These are phyloP conservation scores for Heteractis magnifica DNA, from an alignment of 92 coral and sea anemone genomes.

Conservation along the genomic window DNA sequence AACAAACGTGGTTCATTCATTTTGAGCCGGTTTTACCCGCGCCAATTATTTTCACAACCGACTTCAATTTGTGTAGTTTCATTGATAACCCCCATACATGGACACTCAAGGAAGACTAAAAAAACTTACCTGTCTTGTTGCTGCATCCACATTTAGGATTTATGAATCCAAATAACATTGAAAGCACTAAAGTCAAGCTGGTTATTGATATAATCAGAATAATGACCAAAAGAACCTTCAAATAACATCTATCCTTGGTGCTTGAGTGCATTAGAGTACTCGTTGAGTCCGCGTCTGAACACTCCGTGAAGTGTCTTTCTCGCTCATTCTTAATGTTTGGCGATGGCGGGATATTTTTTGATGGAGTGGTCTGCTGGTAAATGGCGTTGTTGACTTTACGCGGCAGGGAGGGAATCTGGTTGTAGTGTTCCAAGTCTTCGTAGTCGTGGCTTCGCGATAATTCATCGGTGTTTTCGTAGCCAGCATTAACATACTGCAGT, in stretches of 20 bases:
- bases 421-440: constrained; percentile 24
- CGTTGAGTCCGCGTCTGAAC: constrained; percentile 26
- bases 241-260: not conserved
- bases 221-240: not conserved
- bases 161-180: not conserved
- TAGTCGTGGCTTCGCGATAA: constrained; percentile 20
- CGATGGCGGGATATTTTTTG: not conserved
- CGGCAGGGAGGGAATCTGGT: not conserved
- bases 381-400: constrained; percentile 28
- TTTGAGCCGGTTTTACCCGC: not conserved
- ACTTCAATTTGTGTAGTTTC: not conserved
- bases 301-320: constrained; percentile 27
- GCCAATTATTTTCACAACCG: not conserved
- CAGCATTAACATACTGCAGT: constrained; percentile 26
- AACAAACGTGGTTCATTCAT: constrained; percentile 26
- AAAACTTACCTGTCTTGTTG: not conserved
- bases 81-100: constrained; percentile 5
- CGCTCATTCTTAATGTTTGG: not conserved
- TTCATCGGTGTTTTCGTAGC: constrained; percentile 22
- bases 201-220: not conserved
- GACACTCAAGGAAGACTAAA: not conserved
- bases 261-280: constrained; percentile 8
- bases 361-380: constrained; percentile 21
- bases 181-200: not conserved
- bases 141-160: not conserved